Evolutionary conservation across 2,888 invertebrate species (phyloP).

Genomic region (Ctena decussata): DNA sequence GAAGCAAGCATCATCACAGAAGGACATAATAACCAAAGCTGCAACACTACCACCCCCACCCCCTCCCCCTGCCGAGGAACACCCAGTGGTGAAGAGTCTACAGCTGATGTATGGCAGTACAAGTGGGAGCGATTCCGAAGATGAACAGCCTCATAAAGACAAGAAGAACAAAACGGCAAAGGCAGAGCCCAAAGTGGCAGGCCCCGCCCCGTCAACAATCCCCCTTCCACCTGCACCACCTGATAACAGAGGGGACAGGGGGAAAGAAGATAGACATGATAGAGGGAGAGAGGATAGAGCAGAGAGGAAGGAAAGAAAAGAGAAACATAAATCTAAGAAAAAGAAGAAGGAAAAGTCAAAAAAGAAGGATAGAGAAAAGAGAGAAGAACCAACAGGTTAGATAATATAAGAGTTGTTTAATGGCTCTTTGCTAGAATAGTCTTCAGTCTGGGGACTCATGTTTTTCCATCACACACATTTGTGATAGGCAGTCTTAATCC

Average conservation of each 20-base stretch:
- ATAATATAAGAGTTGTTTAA: too few species aligned
- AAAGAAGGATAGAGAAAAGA: background rate
- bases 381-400: background rate
- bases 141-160: slow-evolving; percentile 16
- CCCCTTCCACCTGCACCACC: slow-evolving; percentile 67
- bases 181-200: slow-evolving; percentile 1
- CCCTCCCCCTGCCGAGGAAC: slow-evolving; percentile 67
- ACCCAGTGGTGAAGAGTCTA: slow-evolving; percentile 59
- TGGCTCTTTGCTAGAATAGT: too few species aligned
- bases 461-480: too few species aligned
- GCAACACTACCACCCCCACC: slow-evolving; percentile 57
- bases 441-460: too few species aligned
- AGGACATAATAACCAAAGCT: background rate
- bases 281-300: slow-evolving; percentile 68
- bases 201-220: slow-evolving; percentile 50
- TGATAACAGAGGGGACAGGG: slow-evolving; percentile 49
- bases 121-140: slow-evolving; percentile 56
- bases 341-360: slow-evolving; percentile 41
- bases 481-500: too few species aligned
- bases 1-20: background rate
- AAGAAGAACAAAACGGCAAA: background rate
- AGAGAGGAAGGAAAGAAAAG: slow-evolving; percentile 75
- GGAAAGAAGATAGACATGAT: slow-evolving; percentile 48
- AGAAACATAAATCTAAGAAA: slow-evolving; percentile 74
- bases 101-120: slow-evolving; percentile 61